Evolutionary conservation across 1,140 invertebrate genomes (phyloP), one percentile per base, ranked within the genome.

Genomic region (Drosophila ananassae): DNA sequence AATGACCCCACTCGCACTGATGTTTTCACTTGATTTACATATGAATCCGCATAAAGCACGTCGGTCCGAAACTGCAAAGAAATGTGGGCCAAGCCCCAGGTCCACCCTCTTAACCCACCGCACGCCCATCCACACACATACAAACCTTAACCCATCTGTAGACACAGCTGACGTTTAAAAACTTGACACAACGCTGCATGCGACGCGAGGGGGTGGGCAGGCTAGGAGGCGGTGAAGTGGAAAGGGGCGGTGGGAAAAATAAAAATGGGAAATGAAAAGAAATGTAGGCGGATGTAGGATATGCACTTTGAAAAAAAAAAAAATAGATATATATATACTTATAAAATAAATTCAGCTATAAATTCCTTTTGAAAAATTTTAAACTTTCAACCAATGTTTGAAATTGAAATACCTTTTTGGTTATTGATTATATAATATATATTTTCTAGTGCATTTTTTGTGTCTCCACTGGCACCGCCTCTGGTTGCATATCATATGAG

Each of bases 1-100:
- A 3, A 32, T 28, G 17, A 37, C 21, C 30, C 57, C 68, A 52
- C 60, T 73, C n/a, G 22, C 59, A 48, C 44, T 55, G 53, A 58
- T 77, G 74, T 77, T 78, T 77, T 77, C 56, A 66, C 74, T 79
- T 83, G 57, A 83, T 83, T 83, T 83, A 78, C 79, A 83, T 83
- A 79, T 63, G 79, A 83, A 83, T 83, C 54, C 72, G 63, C 79
- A 82, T 81, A 82, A 77, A 63, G 69, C 66, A 75, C 59, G 76
- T 34, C 60, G 60, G 68, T 73, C 34, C 48, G 78, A 81, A 69
- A 77, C 63, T 61, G 56, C 73, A 58, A 82, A 71, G 63, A 79
- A 83, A 83, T 72, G 75, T 78, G 57, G 71, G 81, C 68, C 79
- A 78, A 59, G 75, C 52, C 56, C 41, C 62, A 57, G 63, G 59